Percentiles rank a stretch among this genome's conserved stretches.
These are phyloP conservation scores for Puffinus mauretanicus DNA, from an alignment of 2,113 vertebrate genomes.

Conservation along the genomic window DNA sequence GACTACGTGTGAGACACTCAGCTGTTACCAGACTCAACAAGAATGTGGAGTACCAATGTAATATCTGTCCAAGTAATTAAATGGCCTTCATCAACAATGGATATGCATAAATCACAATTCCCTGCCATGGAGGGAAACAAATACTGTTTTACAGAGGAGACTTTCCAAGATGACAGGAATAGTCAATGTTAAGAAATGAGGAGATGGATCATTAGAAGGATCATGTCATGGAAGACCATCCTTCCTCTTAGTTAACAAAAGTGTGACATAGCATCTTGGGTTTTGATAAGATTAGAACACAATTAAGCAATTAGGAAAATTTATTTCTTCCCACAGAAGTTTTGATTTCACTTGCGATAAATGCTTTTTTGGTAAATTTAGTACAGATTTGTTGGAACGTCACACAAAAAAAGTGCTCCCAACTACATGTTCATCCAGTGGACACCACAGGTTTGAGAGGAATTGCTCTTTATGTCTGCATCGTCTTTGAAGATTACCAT, in stretches of 20 bases:
- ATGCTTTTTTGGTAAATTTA: background rate
- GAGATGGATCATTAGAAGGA: background rate
- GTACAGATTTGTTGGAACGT: background rate
- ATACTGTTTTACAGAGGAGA: background rate
- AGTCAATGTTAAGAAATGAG: background rate
- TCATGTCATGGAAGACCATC: background rate
- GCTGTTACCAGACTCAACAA: background rate
- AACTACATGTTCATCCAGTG: background rate
- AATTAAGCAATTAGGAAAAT: background rate
- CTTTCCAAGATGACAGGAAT: background rate
- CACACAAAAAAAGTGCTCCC: background rate
- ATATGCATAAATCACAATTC: background rate
- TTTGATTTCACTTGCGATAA: background rate
- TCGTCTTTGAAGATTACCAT: background rate
- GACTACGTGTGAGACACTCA: background rate
- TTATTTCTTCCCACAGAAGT: background rate
- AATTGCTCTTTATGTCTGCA: background rate
- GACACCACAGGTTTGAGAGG: background rate
- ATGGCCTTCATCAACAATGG: background rate
- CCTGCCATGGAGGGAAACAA: background rate
- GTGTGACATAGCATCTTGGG: background rate
- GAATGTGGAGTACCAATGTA: background rate
- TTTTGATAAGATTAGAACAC: background rate
- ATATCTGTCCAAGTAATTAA: background rate
- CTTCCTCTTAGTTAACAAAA: background rate